These are phyloP conservation scores for Rhineura floridana DNA, from an alignment of 2,113 vertebrate genomes.

Conservation along the genomic window DNA sequence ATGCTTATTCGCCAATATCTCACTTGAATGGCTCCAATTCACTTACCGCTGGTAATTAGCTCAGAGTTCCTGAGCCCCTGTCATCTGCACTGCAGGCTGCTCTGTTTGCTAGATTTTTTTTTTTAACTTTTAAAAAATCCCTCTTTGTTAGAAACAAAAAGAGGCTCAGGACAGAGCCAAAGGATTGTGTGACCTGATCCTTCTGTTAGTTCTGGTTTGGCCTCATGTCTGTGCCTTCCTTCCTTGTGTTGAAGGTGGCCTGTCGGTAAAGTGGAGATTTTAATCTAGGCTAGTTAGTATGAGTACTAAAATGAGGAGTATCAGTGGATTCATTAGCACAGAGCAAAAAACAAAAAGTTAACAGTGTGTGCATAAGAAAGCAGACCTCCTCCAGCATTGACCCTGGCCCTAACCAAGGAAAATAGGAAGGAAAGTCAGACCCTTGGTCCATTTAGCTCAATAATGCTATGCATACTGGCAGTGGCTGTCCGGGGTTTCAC, in stretches of 20 bases:
- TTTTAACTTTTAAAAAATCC: neutral
- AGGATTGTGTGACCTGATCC: conserved; percentile 21
- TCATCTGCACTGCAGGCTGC: conserved; percentile 46
- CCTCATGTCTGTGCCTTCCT: neutral
- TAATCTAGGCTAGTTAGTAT: neutral
- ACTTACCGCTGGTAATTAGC: conserved; percentile 61
- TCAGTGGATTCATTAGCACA: neutral
- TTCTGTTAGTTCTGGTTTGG: neutral
- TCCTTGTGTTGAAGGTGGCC: neutral
- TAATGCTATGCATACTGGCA: neutral
- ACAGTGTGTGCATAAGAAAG: neutral
- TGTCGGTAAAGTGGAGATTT: neutral
- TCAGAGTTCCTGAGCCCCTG: conserved; percentile 35
- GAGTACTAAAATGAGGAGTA: neutral
- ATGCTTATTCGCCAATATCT: conserved; percentile 57
- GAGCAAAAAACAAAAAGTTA: neutral
- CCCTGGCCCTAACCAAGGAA: neutral
- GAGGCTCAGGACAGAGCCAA: conserved; percentile 24
- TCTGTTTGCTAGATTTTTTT: conserved; percentile 4
- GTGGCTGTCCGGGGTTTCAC: neutral
- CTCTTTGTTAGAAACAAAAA: conserved; percentile 32
- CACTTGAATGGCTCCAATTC: conserved; percentile 57
- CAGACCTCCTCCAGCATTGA: neutral
- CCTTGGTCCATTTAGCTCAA: neutral
- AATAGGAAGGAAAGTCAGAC: neutral